These are phyloP conservation scores for Sebastes iracundus DNA, from an alignment of 2,797 vertebrate genomes.

Conservation along the genomic window DNA sequence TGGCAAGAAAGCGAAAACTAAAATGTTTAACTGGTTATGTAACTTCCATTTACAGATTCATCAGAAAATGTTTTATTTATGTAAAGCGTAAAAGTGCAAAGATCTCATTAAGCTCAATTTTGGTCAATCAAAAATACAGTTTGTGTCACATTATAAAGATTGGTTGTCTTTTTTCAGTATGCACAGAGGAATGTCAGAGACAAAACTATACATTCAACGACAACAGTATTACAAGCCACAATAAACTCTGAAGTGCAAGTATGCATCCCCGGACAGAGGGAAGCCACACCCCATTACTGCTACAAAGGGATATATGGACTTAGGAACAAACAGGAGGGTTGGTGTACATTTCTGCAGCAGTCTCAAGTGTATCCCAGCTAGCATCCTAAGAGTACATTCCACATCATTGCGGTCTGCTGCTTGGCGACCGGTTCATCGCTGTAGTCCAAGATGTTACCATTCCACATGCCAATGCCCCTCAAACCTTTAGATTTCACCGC, in stretches of 20 bases:
- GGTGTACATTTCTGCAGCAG: slow-evolving; percentile 32
- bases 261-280: slow-evolving; percentile 23
- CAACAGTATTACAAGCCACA: slow-evolving; percentile 47
- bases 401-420: slow-evolving; percentile 90
- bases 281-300: background rate
- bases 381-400: slow-evolving; percentile 87
- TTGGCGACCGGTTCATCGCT: slow-evolving; percentile 78
- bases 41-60: slow-evolving; percentile 6
- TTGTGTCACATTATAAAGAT: background rate
- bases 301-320: slow-evolving; percentile 57
- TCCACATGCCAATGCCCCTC: slow-evolving; percentile 95
- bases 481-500: slow-evolving; percentile 80
- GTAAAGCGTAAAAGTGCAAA: slow-evolving; percentile 31
- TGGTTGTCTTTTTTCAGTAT: background rate
- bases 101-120: slow-evolving; percentile 1
- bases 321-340: slow-evolving; percentile 44
- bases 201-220: slow-evolving; percentile 21
- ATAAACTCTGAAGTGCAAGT: slow-evolving; percentile 52
- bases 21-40: background rate
- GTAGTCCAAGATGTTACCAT: slow-evolving; percentile 92
- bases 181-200: slow-evolving; percentile 35
- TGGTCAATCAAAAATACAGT: background rate
- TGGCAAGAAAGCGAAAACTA: background rate
- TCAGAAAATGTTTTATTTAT: slow-evolving; percentile 40
- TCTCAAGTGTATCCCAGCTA: slow-evolving; percentile 31